These are phyloP conservation scores for Cheilosia urbana DNA, from an alignment of 2,888 invertebrate genomes.

Conservation along the genomic window DNA sequence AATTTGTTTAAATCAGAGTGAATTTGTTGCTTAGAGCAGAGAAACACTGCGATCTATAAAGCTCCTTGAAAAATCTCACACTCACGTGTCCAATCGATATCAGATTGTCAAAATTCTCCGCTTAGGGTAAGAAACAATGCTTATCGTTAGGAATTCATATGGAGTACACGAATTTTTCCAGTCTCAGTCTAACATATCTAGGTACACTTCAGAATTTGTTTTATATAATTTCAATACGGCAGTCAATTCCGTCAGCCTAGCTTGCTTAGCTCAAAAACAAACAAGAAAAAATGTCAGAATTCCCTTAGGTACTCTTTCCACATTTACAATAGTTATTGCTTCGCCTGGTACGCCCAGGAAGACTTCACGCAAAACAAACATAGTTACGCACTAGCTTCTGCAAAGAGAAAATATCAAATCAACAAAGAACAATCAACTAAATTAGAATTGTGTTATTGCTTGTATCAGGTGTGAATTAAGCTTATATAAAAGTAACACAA, in stretches of 20 bases:
- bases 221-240: neutral
- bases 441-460: conserved; percentile 68
- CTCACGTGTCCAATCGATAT: too few relatives aligned
- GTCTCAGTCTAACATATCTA: neutral
- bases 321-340: conserved; percentile 4
- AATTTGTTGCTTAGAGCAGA: too few relatives aligned
- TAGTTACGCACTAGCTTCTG: conserved; percentile 73
- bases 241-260: neutral
- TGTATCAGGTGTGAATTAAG: conserved; percentile 65
- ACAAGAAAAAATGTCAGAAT: conserved; percentile 39
- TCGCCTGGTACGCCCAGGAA: conserved; percentile 6
- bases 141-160: too few relatives aligned
- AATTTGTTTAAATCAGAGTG: neutral
- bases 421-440: conserved; percentile 21
- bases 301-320: conserved; percentile 31
- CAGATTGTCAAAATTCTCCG: too few relatives aligned
- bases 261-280: conserved; percentile 36
- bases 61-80: too few relatives aligned
- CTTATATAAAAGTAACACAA: conserved; percentile 72
- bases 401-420: conserved; percentile 3
- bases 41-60: too few relatives aligned
- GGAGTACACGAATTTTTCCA: too few relatives aligned
- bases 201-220: neutral
- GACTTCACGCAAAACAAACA: conserved; percentile 69
- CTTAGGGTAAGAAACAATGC: too few relatives aligned